Base-by-base conservation (phyloP, 2,113 vertebrate species). In the Anguilla japonica region DNA sequence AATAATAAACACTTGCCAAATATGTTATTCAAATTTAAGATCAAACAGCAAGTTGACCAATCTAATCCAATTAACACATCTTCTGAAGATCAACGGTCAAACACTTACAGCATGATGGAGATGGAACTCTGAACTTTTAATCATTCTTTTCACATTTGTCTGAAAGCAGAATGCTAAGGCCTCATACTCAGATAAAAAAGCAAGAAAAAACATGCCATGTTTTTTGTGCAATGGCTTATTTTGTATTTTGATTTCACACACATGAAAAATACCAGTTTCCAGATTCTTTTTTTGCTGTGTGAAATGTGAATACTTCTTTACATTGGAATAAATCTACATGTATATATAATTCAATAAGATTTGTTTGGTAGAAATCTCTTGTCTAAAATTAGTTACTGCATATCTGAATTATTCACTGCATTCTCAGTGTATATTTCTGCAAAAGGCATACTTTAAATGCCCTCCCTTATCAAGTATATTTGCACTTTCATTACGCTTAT, bases 271-370 rank as follows among this genome's bases (percentile, higher is more conserved):
- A 26, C 22, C 56, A 40, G 3, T 34, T 22, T 81, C 22, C 50
- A 43, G 29, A 50, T 85, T 60, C 40, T 67, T 75, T n/a, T n/a
- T 3, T 29, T 13, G 1, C n/a, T 34, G 71, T 26, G 26, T 86
- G 15, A 82, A 86, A 15, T 80, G 57, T 85, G 41, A 81, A 81
- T 67, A 82, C 16, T 67, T 86, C 63, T 50, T 41, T 0, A 63
- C 60, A 81, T 63, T 81, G 71, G 57, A 86, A 86, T 85, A 85
- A 81, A 85, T 39, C n/a, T 63, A 82, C 79, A 3, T 75, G 11
- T 75, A 7, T 13, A 29, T 75, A 75, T 11, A 29, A 86, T 86
- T 43, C 22, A 41, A 67, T 41, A 63, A 43, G 34, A 80, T 40
- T 14, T n/a, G 15, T 34, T 80, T 67, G 8, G 29, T 81, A 86